Conservation (phyloP, 2,113 vertebrate species). For the Cnemophilus loriae region DNA sequence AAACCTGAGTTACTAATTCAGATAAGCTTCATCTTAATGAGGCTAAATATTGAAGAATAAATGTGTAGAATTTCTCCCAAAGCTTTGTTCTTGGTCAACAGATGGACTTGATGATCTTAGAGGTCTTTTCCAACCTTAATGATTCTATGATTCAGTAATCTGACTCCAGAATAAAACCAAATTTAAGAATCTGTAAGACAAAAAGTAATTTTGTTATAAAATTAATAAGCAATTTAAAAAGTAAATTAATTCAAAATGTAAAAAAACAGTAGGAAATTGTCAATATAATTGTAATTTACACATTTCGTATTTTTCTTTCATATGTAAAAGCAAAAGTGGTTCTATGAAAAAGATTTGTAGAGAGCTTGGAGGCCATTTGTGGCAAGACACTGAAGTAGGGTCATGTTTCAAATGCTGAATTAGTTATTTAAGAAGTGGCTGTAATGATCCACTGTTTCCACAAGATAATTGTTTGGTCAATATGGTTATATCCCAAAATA, state of each 20-base stretch:
- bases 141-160: neutral
- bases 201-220: neutral
- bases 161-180: neutral
- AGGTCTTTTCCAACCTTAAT: neutral
- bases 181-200: neutral
- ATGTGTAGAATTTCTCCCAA: neutral
- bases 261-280: neutral
- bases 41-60: neutral
- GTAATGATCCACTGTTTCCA: slow-evolving; percentile 1
- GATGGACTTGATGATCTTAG: neutral
- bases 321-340: neutral
- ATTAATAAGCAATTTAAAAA: neutral
- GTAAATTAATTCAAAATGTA: neutral
- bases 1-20: neutral
- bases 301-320: neutral
- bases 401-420: slow-evolving; percentile 1
- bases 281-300: neutral
- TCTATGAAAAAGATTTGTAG: neutral
- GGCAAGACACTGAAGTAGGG: neutral
- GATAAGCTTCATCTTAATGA: neutral
- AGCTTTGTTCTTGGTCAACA: neutral
- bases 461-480: slow-evolving; percentile 41
- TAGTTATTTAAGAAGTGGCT: neutral
- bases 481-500: slow-evolving; percentile 24
- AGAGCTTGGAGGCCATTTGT: neutral